Base-by-base conservation (phyloP, 2,113 vertebrate species). In the Caranx melampygus region DNA sequence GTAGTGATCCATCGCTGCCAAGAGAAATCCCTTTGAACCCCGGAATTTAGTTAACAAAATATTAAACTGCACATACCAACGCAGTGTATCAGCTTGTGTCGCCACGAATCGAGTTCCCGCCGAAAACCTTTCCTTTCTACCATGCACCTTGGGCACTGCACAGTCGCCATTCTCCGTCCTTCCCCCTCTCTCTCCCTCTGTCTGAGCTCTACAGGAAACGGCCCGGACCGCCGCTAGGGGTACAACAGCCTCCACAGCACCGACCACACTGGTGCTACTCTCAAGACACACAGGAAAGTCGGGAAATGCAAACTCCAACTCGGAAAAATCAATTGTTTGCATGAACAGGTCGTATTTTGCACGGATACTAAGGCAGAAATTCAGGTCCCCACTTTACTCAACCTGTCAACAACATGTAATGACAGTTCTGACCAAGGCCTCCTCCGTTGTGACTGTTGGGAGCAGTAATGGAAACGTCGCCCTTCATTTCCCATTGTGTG, bases 31-130 rank as follows among this genome's bases (percentile, higher is more conserved):
- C 16, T 59, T 12, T 1, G 7, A 37, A 47, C 1, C 66, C 31
- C 18, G 11, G 14, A 16, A 49, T 49, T 75, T 49, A 47, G 70
- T 51, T 42, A 4, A 65, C 31, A 52, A 61, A 78, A 75, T 15
- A 75, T 44, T 40, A 75, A 76, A 61, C 6, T 70, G 72, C 37
- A 64, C 8, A 44, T 97, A 98, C 97, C 97, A 91, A 99, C 96
- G 95, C 96, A 98, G 95, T 97, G 97, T 91, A 98, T 97, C 89
- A 99, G 91, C 94, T 96, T 97, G 92, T 98, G 95, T 91, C 98
- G 96, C 98, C 98, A 99, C 49, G 97, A 97, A 92, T 99, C 98
- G 91, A 99, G 97, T 95, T 98, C 97, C 94, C 97, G 96, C 95
- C 97, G 96, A 96, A 97, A 97, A 90, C 97, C 96, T 93, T 95